Evolutionary conservation across 2,113 vertebrate species (phyloP), one percentile per base, ranked within the genome.

Genomic region (Actenoides lindsayi): DNA sequence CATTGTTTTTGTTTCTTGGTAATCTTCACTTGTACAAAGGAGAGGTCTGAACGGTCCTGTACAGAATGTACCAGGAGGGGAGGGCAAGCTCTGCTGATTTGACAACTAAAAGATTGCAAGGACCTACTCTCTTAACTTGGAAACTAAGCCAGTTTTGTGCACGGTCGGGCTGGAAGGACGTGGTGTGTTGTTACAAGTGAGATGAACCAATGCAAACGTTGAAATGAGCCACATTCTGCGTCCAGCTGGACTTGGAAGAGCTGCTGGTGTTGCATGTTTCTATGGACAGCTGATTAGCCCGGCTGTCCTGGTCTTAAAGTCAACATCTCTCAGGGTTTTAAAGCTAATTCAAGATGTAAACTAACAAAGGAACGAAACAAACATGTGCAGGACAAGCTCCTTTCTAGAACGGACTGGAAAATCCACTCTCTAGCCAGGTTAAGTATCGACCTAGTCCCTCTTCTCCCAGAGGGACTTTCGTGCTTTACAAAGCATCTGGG

Each of bases 1-100:
- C 30, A 82, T 95, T 96, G 94, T 92, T 84, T 82, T 82, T 57
- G 57, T 78, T 94, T 91, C 86, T 94, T 94, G 93, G 31, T 87
- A 78, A 93, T 87, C 54, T 50, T 60, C 35, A 59, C 54, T 83
- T 46, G 64, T 42, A 9, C 39, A 44, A 60, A 51, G 81, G 93
- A n/a, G 74, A 70, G 70, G 50, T 77, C 79, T 68, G 42, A 94
- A 59, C 1, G 3, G 94, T 94, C 73, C 79, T 63, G 85, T 41
- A 78, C 88, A 67, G 24, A 60, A 48, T 20, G 81, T 90, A 65
- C 53, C 0, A 0, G 1, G 53, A 93, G 93, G 86, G 93, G 93
- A 89, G 84, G 92, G 80, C 82, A 77, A 77, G 15, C 79, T 69
- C 57, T 14, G 48, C 54, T 68, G 0, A n/a, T 62, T 19, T 81